A percentile compares a stretch with the other conserved stretches of the same genome.
These are phyloP conservation scores for Gastrophysa polygoni DNA, from an alignment of 2,888 invertebrate genomes.

Conservation along the genomic window DNA sequence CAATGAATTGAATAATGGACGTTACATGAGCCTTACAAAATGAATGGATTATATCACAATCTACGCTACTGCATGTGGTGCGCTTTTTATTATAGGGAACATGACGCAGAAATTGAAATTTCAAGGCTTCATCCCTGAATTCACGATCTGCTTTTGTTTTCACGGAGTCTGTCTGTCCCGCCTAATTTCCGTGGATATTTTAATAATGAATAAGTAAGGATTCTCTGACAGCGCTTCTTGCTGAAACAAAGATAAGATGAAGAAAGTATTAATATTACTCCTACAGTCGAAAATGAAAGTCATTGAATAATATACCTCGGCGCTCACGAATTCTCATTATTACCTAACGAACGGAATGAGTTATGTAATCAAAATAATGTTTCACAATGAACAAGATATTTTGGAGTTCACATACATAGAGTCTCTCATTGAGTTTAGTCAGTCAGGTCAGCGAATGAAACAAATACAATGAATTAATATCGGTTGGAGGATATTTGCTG, in stretches of 20 bases:
- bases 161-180: background rate
- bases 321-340: background rate
- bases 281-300: background rate
- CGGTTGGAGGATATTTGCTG: too few relatives aligned
- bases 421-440: too few relatives aligned
- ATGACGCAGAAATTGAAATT: conserved; percentile 6
- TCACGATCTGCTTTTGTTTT: conserved; percentile 5
- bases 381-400: background rate
- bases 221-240: background rate
- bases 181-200: background rate
- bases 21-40: too few relatives aligned
- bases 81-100: conserved; percentile 5
- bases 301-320: background rate
- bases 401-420: background rate
- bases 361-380: background rate
- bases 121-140: conserved; percentile 10
- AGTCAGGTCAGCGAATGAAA: too few relatives aligned
- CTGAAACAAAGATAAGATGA: background rate
- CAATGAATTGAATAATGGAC: too few relatives aligned
- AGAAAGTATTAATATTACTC: background rate
- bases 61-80: background rate
- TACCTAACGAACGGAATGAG: background rate
- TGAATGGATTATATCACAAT: too few relatives aligned
- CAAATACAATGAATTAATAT: too few relatives aligned
- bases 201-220: conserved; percentile 2